Conservation (phyloP, 2,797 vertebrate genomes). For the Cephalopachus bancanus region DNA sequence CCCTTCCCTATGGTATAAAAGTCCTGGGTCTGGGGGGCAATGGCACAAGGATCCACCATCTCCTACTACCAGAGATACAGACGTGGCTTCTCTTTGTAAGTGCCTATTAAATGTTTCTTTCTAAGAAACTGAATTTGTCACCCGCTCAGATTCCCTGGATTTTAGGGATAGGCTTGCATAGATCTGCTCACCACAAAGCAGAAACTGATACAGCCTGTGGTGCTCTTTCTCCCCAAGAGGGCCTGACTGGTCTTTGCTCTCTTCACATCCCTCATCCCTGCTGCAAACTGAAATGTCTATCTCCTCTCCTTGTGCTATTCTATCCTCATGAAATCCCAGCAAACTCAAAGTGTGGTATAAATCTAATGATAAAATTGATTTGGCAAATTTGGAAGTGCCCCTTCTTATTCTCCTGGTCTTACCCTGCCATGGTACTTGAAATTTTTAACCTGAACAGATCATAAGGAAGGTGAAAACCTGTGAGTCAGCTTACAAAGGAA, state of each 20-base stretch:
- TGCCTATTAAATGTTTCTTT: no score
- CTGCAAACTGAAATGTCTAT: background rate
- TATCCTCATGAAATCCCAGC: background rate
- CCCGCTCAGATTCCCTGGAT: no score
- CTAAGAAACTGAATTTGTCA: no score
- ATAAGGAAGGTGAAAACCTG: background rate
- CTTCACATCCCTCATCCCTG: background rate
- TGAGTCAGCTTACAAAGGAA: background rate
- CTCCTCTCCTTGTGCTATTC: background rate
- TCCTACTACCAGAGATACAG: no score
- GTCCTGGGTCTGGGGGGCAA: no score
- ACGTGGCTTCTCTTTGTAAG: no score
- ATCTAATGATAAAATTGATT: background rate
- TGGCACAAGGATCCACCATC: no score
- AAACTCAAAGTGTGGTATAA: no score
- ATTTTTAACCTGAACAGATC: background rate
- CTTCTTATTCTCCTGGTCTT: background rate
- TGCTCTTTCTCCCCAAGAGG: fast-evolving
- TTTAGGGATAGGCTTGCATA: no score
- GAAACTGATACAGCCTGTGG: no score
- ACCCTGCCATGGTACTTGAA: background rate
- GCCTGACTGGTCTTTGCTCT: background rate
- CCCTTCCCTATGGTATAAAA: no score
- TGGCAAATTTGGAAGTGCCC: background rate
- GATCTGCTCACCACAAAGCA: no score